Evolutionary conservation across 2,113 vertebrate genomes (phyloP).

Genomic region (Pluvialis apricaria): DNA sequence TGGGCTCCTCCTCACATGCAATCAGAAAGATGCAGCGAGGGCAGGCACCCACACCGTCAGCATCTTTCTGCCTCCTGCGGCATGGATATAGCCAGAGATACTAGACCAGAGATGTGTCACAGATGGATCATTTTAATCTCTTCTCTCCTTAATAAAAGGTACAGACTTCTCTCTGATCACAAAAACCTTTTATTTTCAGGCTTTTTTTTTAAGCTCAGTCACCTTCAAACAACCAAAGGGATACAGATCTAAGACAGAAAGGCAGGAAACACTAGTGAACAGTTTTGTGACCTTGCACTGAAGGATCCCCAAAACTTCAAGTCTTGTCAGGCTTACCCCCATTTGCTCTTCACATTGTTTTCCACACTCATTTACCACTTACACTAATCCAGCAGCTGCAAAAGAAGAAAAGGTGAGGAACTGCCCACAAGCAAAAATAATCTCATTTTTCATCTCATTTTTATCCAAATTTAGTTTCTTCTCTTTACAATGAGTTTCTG

Average conservation of each 20-base stretch:
- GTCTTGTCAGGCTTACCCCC: neutral
- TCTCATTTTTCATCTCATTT: neutral
- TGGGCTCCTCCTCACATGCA: accelerated
- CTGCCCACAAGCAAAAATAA: neutral
- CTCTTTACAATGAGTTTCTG: neutral
- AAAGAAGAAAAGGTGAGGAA: neutral
- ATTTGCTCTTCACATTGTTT: neutral
- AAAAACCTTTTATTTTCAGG: neutral
- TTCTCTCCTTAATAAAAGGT: neutral
- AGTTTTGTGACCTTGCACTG: neutral
- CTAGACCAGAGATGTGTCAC: neutral
- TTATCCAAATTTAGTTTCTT: neutral
- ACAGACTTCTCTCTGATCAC: neutral
- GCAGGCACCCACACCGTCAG: accelerated
- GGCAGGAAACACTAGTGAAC: neutral
- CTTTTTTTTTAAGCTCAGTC: neutral
- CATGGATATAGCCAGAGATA: neutral
- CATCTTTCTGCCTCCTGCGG: accelerated
- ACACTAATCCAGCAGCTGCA: neutral
- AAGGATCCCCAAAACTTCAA: neutral
- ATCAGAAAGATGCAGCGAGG: neutral
- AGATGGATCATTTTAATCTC: neutral
- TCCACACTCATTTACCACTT: neutral
- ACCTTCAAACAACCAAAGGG: neutral
- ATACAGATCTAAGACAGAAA: neutral